Base-by-base conservation (phyloP, 2,888 invertebrate species). In the Drymonia ruficornis region DNA sequence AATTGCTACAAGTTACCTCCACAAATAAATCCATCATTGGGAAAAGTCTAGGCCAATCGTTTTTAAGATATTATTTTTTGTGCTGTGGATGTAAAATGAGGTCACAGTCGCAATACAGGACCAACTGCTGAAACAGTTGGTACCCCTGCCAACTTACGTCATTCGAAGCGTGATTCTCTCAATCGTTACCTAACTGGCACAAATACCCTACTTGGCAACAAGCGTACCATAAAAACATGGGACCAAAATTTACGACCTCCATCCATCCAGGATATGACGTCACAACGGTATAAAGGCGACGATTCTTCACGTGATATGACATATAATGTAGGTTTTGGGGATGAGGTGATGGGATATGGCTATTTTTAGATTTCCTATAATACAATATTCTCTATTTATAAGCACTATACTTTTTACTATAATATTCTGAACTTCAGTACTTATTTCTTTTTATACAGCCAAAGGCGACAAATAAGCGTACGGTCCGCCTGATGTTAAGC, bases 191-290 rank as follows among this genome's bases (percentile, higher is more conserved):
- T 18, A 43, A 43, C 40, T 40, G 16, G 12, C 43, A 19, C 43
- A 16, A 19, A 7, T 11, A 42, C 45, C 28, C 44, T 1, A 44
- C 46, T 52, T 67, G 53, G 50, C 56, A 63, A 50, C 57, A 48
- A 29, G 42, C 50, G 40, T 34, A 58, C 28, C 45, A 63, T 53
- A 53, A 55, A 52, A 51, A 49, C 50, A 54, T 40, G 47, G 11
- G 42, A 55, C 51, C 19, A 45, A 19, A 48, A 40, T 69, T 69
- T 65, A 67, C 43, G 66, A 54, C 51, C 47, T 55, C 31, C 40
- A 52, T 52, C n/a, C 59, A 56, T 61, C 45, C 55, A 52, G 53
- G 49, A 59, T 46, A 31, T 65, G 56, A 49, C 58, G 70, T 60
- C 65, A 62, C 47, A 49, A 9, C 3, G 1, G 50, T 42, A 55